phyloP scores from a whole-genome alignment of 2,888 invertebrate species.

The Epinotia bilunana region DNA sequence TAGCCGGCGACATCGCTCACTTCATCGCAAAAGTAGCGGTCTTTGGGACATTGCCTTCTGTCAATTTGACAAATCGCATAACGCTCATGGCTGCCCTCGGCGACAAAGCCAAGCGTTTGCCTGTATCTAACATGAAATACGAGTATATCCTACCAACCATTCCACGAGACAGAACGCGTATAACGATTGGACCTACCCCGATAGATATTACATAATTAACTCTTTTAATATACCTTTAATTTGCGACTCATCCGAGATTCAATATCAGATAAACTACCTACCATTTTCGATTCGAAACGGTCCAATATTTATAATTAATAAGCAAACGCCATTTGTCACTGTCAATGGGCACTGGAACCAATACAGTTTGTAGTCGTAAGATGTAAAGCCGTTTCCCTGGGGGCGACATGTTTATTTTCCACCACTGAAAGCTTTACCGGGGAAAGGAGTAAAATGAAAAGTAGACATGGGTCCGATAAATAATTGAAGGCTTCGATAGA shows the following conservation, averaged over 20 bases:
- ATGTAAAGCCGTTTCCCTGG: conserved; percentile 72
- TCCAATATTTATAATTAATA: conserved; percentile 59
- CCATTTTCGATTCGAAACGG: conserved; percentile 44
- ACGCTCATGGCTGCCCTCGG: no score
- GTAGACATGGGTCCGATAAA: conserved; percentile 84
- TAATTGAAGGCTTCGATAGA: conserved; percentile 84
- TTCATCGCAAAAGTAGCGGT: background rate
- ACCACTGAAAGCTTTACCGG: conserved; percentile 70
- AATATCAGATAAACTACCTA: conserved; percentile 33
- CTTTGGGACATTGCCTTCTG: background rate
- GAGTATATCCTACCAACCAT: background rate
- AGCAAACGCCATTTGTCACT: conserved; percentile 64
- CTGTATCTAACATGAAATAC: background rate
- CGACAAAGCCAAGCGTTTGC: no score
- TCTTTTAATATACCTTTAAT: conserved; percentile 33
- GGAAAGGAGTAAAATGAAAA: conserved; percentile 83
- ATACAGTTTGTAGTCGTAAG: conserved; percentile 68
- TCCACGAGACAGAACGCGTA: background rate
- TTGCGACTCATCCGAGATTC: conserved; percentile 31
- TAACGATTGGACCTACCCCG: background rate
- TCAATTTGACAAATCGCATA: background rate
- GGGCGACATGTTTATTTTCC: conserved; percentile 76
- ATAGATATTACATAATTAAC: conserved; percentile 5
- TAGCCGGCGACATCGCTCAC: no score
- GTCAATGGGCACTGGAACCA: conserved; percentile 58